A percentile compares a stretch with the other conserved stretches of the same genome.
phyloP scores from a whole-genome alignment of 2,113 vertebrate species.

The Pomatostomus ruficeps region DNA sequence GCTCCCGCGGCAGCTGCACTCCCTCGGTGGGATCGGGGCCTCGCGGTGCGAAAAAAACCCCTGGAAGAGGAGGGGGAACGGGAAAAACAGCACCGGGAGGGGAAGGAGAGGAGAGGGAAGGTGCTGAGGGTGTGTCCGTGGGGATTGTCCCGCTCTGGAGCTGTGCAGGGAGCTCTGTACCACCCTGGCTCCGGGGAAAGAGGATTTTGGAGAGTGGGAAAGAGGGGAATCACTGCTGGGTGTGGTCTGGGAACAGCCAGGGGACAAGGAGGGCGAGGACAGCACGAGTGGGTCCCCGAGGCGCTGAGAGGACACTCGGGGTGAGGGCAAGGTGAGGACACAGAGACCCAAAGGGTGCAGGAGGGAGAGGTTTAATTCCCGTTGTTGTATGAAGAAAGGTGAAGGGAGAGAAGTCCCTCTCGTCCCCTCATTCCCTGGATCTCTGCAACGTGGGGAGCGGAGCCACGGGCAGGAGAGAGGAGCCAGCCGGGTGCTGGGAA shows the following conservation, averaged over 20 bases:
- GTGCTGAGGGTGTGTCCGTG: accelerated
- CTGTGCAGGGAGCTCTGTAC: accelerated
- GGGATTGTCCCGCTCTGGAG: not conserved
- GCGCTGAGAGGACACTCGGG: accelerated
- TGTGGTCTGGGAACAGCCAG: not conserved
- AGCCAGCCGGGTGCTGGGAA: not conserved
- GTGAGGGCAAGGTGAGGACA: not conserved
- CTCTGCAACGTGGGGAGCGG: accelerated
- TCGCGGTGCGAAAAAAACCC: accelerated
- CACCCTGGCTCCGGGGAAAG: not conserved
- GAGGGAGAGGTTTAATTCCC: not conserved
- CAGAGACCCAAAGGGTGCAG: accelerated
- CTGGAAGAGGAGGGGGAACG: not conserved
- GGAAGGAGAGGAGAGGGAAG: accelerated
- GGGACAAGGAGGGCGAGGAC: not conserved
- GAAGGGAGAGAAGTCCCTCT: not conserved
- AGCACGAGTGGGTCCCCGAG: accelerated
- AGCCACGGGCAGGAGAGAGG: accelerated
- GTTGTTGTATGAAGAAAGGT: not conserved
- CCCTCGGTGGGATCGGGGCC: not conserved
- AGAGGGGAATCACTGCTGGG: not conserved
- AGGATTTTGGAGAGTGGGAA: accelerated
- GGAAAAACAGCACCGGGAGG: not conserved
- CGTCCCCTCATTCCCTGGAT: not conserved
- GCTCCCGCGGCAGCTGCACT: not conserved